Evolutionary conservation across 2,113 vertebrate genomes (phyloP).

Genomic region (Malaclemys terrapin): DNA sequence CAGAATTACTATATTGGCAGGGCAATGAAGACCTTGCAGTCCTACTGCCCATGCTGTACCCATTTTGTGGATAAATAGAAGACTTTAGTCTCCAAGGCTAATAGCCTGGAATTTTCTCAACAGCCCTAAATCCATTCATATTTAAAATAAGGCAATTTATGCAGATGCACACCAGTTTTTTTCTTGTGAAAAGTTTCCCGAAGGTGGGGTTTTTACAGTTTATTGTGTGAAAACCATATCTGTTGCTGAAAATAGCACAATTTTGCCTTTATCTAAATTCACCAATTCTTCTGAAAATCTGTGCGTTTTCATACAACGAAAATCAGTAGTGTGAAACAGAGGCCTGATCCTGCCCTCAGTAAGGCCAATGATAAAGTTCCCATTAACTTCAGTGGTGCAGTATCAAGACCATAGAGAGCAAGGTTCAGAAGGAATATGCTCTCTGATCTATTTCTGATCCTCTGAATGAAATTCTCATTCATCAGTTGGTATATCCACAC

Average conservation of each 20-base stretch:
- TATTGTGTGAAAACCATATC: not conserved
- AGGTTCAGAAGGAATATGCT: not conserved
- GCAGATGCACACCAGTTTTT: not conserved
- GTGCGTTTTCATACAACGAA: not conserved
- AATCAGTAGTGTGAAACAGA: not conserved
- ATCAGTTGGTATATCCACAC: not conserved
- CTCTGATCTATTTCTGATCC: not conserved
- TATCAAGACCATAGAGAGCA: rapidly evolving
- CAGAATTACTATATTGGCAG: not conserved
- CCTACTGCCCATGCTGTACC: not conserved
- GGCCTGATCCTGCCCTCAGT: not conserved
- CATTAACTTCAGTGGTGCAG: not conserved
- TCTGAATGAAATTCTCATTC: not conserved
- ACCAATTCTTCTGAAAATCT: not conserved
- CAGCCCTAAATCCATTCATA: not conserved
- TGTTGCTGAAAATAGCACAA: not conserved
- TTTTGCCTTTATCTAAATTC: not conserved
- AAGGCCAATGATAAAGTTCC: not conserved
- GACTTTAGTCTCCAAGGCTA: not conserved
- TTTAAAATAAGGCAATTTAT: not conserved
- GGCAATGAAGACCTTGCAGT: not conserved
- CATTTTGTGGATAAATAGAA: not conserved
- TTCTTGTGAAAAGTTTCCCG: not conserved
- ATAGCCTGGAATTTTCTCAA: not conserved
- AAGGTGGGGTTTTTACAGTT: not conserved